A percentile compares a stretch with the other conserved stretches of the same genome.
Evolutionary conservation across 2,888 invertebrate species (phyloP).

Genomic region (Diaprepes abbreviatus): DNA sequence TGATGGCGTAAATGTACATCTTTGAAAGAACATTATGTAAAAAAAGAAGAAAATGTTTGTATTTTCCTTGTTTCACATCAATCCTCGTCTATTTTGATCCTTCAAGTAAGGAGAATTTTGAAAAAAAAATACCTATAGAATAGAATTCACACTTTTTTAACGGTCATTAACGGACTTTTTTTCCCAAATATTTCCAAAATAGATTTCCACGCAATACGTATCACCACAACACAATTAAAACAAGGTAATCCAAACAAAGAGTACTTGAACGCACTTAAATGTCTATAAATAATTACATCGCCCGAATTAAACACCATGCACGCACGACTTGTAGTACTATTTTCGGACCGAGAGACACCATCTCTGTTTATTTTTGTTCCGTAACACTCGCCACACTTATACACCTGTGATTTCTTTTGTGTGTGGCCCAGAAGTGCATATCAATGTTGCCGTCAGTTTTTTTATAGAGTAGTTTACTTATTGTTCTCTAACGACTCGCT

Average conservation of each 20-base stretch:
- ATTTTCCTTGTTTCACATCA: no score
- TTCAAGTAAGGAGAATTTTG: no score
- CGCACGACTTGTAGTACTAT: slow-evolving; percentile 17
- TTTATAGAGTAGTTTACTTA: no score
- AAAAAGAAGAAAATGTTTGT: no score
- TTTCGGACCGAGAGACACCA: slow-evolving; percentile 25
- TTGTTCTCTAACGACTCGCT: no score
- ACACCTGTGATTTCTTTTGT: slow-evolving; percentile 26
- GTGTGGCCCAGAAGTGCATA: not conserved
- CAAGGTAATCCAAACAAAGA: not conserved
- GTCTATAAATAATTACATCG: slow-evolving; percentile 8
- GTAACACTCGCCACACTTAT: slow-evolving; percentile 6
- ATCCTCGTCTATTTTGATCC: no score
- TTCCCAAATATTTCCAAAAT: no score
- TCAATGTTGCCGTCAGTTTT: not conserved
- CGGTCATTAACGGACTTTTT: no score
- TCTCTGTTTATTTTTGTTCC: slow-evolving; percentile 26
- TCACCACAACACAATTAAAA: not conserved
- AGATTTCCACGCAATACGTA: not conserved
- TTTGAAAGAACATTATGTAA: no score
- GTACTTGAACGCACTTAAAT: not conserved
- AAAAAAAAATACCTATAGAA: no score
- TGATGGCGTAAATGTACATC: no score
- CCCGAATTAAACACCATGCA: not conserved
- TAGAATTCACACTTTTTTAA: no score